These are phyloP conservation scores for Oryzias sinensis DNA, from an alignment of 2,797 vertebrate species.

Conservation along the genomic window DNA sequence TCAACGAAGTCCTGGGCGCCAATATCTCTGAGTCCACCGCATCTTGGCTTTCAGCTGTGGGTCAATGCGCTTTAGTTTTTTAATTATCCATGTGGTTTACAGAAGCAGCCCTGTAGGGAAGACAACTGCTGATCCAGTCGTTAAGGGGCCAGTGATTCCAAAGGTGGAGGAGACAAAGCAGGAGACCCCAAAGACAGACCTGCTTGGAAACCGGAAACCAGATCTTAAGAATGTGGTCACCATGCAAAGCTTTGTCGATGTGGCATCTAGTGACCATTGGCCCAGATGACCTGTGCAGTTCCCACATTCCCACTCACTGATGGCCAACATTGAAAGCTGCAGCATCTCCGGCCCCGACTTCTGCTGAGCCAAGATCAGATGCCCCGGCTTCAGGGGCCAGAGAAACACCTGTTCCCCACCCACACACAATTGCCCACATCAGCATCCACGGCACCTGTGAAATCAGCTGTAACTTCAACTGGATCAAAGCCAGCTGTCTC, in stretches of 20 bases:
- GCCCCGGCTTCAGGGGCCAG: not conserved
- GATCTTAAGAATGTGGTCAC: slow-evolving; percentile 42
- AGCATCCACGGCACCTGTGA: not conserved
- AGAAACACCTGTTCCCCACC: not conserved
- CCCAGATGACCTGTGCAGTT: not conserved
- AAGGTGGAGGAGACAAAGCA: not conserved
- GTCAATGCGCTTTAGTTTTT: not conserved
- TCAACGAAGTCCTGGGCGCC: slow-evolving; percentile 37
- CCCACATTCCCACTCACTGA: too few species aligned
- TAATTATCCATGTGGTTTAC: slow-evolving; percentile 35
- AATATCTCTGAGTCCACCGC: not conserved
- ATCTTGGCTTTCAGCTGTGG: not conserved
- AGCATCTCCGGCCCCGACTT: not conserved
- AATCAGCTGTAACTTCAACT: not conserved
- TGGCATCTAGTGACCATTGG: not conserved
- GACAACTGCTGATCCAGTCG: slow-evolving; percentile 14
- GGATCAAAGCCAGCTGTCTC: not conserved
- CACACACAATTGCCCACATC: not conserved
- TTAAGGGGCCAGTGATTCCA: slow-evolving; percentile 9
- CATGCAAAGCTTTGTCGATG: slow-evolving; percentile 9
- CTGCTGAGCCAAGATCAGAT: not conserved
- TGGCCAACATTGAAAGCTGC: not conserved
- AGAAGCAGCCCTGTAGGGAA: slow-evolving; percentile 39
- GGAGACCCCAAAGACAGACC: slow-evolving; percentile 17
- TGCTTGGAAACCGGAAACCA: slow-evolving; percentile 33